Evolutionary conservation across 2,797 vertebrate genomes (phyloP).

Genomic region (Zenarchopterus dispar): DNA sequence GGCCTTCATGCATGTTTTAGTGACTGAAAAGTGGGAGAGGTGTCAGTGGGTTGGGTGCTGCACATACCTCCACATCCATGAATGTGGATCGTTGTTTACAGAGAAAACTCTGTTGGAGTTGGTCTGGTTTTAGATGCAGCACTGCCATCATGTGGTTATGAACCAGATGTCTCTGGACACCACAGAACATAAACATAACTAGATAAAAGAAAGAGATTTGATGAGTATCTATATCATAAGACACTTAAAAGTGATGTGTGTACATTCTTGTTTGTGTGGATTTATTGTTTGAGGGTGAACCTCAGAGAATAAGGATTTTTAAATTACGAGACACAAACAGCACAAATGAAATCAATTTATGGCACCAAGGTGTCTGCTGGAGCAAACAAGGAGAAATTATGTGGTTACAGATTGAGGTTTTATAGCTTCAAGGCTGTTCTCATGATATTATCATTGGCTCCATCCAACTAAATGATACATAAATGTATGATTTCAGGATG

Average conservation of each 20-base stretch:
- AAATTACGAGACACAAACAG: background rate
- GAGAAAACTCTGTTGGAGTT: background rate
- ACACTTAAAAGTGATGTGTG: background rate
- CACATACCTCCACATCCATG: constrained; percentile 22
- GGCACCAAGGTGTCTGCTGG: background rate
- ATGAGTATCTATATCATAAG: no score
- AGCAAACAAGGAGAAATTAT: constrained; percentile 5
- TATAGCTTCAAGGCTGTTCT: constrained; percentile 9
- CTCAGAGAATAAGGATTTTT: background rate
- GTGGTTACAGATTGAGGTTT: constrained; percentile 23
- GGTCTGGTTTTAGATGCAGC: constrained; percentile 51
- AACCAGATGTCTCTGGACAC: constrained; percentile 17
- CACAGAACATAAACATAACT: no score
- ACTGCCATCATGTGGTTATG: constrained; percentile 78
- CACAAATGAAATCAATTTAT: background rate
- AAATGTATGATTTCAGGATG: constrained; percentile 30
- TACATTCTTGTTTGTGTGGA: background rate
- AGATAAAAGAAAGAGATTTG: no score
- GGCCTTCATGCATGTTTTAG: constrained; percentile 54
- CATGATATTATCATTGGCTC: constrained; percentile 10
- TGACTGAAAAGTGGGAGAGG: constrained; percentile 49
- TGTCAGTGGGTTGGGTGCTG: constrained; percentile 36
- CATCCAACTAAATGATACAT: constrained; percentile 21
- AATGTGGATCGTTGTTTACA: constrained; percentile 11
- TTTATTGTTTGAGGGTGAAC: background rate